phyloP scores from a whole-genome alignment of 2,113 vertebrate genomes.

The Cricetomys ansorgei region DNA sequence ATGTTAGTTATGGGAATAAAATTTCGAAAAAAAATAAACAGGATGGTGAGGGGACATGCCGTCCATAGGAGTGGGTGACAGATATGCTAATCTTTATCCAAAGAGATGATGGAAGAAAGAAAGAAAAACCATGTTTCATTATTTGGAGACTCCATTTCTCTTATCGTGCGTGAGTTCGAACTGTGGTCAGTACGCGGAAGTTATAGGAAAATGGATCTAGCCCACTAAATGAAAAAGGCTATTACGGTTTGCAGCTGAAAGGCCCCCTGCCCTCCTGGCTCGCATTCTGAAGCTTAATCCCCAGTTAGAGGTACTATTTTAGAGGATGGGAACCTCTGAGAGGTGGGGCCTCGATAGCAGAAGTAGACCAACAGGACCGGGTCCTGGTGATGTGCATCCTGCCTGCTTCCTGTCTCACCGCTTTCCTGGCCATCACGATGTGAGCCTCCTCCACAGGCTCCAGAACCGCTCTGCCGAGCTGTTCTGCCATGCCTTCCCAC shows the following conservation, averaged over 20 bases:
- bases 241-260: not conserved
- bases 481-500: not conserved
- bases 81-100: not conserved
- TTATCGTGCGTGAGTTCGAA: not conserved
- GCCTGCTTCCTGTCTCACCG: not conserved
- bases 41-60: not conserved
- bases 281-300: not conserved
- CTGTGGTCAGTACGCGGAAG: not conserved
- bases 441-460: not conserved
- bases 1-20: conserved; percentile 10
- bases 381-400: not conserved
- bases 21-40: conserved; percentile 17
- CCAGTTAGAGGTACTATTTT: not conserved
- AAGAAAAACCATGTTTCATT: not conserved
- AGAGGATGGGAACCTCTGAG: not conserved
- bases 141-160: not conserved
- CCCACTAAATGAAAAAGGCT: not conserved
- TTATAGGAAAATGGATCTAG: not conserved
- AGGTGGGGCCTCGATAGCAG: not conserved
- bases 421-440: not conserved
- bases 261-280: not conserved
- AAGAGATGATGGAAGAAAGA: not conserved
- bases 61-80: not conserved
- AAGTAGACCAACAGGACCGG: not conserved
- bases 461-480: not conserved